These are phyloP conservation scores for Merluccius polli DNA, from an alignment of 2,797 vertebrate genomes.

Conservation along the genomic window DNA sequence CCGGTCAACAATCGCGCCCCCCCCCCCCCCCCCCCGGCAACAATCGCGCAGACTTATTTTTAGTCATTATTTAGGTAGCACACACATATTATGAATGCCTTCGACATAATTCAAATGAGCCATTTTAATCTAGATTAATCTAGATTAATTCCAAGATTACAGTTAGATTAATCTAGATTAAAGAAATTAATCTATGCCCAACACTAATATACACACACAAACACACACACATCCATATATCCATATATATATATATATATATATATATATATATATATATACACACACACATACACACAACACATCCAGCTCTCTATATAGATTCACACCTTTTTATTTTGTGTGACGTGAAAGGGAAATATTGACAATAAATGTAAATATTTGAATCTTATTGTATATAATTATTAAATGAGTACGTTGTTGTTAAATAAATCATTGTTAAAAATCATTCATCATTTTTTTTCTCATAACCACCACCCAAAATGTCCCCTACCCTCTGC, in stretches of 20 bases:
- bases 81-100: no score
- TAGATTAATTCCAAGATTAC: no score
- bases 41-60: no score
- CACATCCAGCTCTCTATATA: background rate
- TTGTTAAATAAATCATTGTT: background rate
- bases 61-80: no score
- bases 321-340: background rate
- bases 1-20: no score
- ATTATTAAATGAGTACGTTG: background rate
- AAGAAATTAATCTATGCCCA: no score
- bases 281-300: background rate
- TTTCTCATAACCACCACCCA: background rate
- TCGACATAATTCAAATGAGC: no score
- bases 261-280: background rate
- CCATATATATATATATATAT: background rate
- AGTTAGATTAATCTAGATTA: no score
- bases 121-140: no score
- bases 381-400: background rate
- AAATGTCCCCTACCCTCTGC: slow-evolving; percentile 20
- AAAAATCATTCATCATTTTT: background rate
- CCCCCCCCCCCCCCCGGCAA: no score
- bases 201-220: no score
- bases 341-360: background rate
- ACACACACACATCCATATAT: no score
- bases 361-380: background rate